Evolutionary conservation across 2,797 vertebrate genomes (phyloP).

Genomic region (Eupleurogrammus muticus): DNA sequence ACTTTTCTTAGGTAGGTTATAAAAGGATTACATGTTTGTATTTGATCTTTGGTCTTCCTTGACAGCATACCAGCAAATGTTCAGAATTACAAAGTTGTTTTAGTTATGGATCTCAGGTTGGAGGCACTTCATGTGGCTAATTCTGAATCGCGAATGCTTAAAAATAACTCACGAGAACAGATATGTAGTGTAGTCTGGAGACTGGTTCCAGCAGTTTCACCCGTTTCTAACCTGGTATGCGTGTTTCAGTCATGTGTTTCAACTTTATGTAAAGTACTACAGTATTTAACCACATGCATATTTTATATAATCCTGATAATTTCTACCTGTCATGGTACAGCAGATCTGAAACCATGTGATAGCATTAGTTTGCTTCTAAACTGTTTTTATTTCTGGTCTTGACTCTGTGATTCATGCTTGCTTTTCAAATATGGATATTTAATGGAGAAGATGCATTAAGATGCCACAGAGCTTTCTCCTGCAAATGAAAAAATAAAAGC

Average conservation of each 20-base stretch:
- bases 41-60: background rate
- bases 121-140: background rate
- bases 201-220: background rate
- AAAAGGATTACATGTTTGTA: background rate
- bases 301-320: background rate
- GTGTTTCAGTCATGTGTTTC: background rate
- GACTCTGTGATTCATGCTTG: background rate
- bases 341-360: conserved; percentile 12
- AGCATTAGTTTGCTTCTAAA: background rate
- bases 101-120: background rate
- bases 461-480: conserved; percentile 21
- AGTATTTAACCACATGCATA: background rate
- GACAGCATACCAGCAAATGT: background rate
- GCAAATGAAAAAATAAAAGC: conserved; percentile 32
- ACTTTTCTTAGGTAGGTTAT: background rate
- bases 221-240: background rate
- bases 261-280: background rate
- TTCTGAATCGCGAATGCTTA: conserved; percentile 1
- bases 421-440: conserved; percentile 32
- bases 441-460: conserved; percentile 10
- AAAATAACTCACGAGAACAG: background rate
- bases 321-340: background rate
- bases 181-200: background rate
- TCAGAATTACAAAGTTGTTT: background rate
- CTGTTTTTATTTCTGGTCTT: conserved; percentile 7